These are phyloP conservation scores for Aurelia aurita complex sp. Pacific DNA, from an alignment of 30 jellyfish, hydroid and myxozoan species.

Conservation along the genomic window DNA sequence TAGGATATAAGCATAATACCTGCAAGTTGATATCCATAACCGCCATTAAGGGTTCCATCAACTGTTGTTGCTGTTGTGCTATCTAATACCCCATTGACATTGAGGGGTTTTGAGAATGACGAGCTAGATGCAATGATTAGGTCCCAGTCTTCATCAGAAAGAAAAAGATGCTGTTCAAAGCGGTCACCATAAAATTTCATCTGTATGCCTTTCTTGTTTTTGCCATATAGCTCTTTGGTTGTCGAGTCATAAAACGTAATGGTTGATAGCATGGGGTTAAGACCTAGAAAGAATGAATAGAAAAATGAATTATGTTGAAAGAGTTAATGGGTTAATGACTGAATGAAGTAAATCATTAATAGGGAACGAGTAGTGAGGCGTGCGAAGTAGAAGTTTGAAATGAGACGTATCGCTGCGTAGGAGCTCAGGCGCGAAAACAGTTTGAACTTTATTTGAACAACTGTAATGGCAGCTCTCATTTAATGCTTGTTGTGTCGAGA, in stretches of 20 bases:
- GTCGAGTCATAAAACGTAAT: slow-evolving; percentile 8
- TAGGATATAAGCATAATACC: not conserved
- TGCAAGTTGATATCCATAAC: slow-evolving; percentile 6
- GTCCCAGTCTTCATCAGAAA: not conserved
- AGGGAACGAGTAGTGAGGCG: too few relatives aligned
- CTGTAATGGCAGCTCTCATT: too few relatives aligned
- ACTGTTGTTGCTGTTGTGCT: not conserved
- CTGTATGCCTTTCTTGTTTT: not conserved
- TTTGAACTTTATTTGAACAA: too few relatives aligned
- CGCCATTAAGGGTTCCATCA: not conserved
- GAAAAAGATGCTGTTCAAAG: not conserved
- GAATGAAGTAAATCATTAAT: too few relatives aligned
- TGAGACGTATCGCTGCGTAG: too few relatives aligned
- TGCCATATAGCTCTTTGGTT: slow-evolving; percentile 7
- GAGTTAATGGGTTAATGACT: too few relatives aligned
- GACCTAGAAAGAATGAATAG: not conserved
- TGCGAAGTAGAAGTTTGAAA: too few relatives aligned
- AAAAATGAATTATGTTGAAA: too few relatives aligned
- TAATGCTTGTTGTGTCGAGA: too few relatives aligned
- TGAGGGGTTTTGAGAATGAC: not conserved
- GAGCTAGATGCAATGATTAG: not conserved
- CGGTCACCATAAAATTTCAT: slow-evolving; percentile 4
- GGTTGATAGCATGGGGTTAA: not conserved
- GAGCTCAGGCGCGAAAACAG: too few relatives aligned
- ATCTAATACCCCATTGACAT: not conserved